Evolutionary conservation across 1,140 invertebrate species (phyloP), one percentile per base, ranked within the genome.

Genomic region (Megathymus violae): DNA sequence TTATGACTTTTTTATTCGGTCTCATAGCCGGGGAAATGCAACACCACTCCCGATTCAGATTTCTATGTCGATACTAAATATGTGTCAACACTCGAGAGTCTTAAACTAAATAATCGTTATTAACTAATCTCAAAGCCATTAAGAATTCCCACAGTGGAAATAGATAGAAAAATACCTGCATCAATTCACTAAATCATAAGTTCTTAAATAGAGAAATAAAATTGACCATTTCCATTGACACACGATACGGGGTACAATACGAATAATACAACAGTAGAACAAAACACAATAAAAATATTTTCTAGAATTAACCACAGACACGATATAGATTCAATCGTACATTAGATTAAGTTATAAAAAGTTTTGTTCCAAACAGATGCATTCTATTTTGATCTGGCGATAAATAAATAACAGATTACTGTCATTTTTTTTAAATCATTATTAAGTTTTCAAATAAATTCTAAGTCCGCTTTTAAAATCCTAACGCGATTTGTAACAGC

Each of bases 1-100:
- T 89, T 88, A 89, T 86, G 80, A 84, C 87, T 84, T 88, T 89
- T 89, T 89, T 89, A 88, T 88, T 86, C 78, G 75, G 73, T 78
- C 76, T 81, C 75, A 80, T 82, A 76, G 76, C 74, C 64, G 67
- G 69, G 83, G 86, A 88, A 86, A 89, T 81, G 85, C 80, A 84
- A 85, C 69, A 84, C 82, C 76, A 81, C 73, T 81, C 78, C 82
- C 76, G 73, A 80, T 80, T 78, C 76, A 74, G 74, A 80, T 84
- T 77, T 82, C 81, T 67, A 77, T 47, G 56, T 51, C 47, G 76
- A 83, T 80, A 85, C 61, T 76, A 63, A 74, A 70, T 66, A 2
- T 36, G 67, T 62, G 62, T 59, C 27, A 43, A 36, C 56, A 36
- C 46, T 59, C 22, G 22, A 59, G 17, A 52, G 43, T 38, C 43